These are phyloP conservation scores for Platycheirus albimanus DNA, from an alignment of 2,888 invertebrate genomes.

Conservation along the genomic window DNA sequence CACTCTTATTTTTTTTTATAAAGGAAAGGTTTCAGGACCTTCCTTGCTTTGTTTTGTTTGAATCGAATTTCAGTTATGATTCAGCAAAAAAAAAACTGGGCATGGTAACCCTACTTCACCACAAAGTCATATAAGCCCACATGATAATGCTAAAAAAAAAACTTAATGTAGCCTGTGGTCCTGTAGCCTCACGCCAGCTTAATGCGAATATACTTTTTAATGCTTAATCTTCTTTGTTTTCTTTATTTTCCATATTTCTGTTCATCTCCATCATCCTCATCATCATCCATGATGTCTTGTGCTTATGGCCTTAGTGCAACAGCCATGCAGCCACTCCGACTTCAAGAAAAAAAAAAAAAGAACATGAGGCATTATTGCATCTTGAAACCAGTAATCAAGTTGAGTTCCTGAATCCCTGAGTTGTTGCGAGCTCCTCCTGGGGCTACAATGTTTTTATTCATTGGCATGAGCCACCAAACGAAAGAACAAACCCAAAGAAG, in stretches of 20 bases:
- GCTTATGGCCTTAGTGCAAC: conserved; percentile 41
- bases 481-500: conserved; percentile 3
- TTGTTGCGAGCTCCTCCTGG: conserved; percentile 12
- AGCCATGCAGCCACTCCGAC: background rate
- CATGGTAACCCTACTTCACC: conserved; percentile 6
- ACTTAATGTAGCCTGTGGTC: conserved; percentile 54
- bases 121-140: background rate
- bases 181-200: conserved; percentile 49
- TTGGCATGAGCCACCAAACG: background rate
- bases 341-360: background rate
- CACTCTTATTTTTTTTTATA: too few species aligned
- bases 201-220: conserved; percentile 48
- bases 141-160: background rate
- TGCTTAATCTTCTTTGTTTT: background rate
- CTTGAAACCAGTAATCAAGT: conserved; percentile 56
- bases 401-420: conserved; percentile 20
- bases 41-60: too few species aligned
- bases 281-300: background rate
- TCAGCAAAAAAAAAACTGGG: background rate
- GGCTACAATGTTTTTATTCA: background rate
- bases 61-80: too few species aligned
- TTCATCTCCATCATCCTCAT: background rate
- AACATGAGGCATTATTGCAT: conserved; percentile 59
- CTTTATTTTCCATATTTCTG: conserved; percentile 1
- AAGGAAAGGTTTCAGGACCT: too few species aligned